Conservation (phyloP, 2,888 invertebrate genomes). For the Epinotia bilunana region DNA sequence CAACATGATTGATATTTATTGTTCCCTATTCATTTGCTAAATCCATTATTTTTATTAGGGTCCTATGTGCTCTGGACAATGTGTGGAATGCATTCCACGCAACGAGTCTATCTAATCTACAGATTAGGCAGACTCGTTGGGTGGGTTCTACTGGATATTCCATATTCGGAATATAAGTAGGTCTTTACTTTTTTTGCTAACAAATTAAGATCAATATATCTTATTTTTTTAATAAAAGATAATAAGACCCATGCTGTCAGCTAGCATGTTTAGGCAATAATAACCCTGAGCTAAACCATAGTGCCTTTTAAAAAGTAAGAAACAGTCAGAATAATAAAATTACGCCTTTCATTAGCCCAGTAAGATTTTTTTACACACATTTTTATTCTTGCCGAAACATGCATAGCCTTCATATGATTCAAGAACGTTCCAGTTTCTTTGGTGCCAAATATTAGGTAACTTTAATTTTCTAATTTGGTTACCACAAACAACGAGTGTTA, state of each 20-base stretch:
- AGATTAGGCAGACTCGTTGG: conserved; percentile 4
- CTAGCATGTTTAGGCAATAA: conserved; percentile 37
- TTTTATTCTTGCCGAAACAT: conserved; percentile 35
- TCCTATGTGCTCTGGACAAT: conserved; percentile 2
- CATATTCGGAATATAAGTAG: not conserved
- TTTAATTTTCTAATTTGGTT: conserved; percentile 47
- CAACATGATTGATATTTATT: not conserved
- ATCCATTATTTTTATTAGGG: conserved; percentile 28
- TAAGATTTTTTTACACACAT: conserved; percentile 20
- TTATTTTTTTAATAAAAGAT: not conserved
- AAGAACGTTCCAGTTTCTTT: conserved; percentile 42
- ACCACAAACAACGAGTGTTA: conserved; percentile 53
- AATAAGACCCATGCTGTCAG: not conserved
- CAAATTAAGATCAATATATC: not conserved
- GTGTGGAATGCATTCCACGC: not conserved
- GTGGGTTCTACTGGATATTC: conserved; percentile 11
- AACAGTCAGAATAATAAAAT: not conserved
- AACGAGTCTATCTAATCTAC: too few species aligned
- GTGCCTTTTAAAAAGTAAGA: conserved; percentile 43
- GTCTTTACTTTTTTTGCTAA: conserved; percentile 1
- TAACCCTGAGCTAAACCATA: conserved; percentile 31
- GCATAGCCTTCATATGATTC: conserved; percentile 20
- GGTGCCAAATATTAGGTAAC: conserved; percentile 53
- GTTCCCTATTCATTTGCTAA: not conserved
- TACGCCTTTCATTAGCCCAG: conserved; percentile 21